Base-by-base conservation (phyloP, 2,797 vertebrate species). In the Arnoldichthys spilopterus region DNA sequence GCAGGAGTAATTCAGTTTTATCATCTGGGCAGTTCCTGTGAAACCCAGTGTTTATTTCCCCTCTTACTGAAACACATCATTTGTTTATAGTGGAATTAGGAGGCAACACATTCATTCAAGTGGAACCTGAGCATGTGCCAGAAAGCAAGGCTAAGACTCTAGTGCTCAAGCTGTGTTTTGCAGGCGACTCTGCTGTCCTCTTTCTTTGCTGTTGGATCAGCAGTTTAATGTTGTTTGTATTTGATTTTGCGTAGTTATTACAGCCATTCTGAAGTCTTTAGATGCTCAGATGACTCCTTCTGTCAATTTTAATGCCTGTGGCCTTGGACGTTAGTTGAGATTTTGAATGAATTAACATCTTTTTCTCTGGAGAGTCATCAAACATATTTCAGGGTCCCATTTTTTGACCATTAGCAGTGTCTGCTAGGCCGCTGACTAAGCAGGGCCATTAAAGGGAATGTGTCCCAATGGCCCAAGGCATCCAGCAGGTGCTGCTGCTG, bases 291-390 rank as follows among this genome's bases (percentile, higher is more conserved):
- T 71, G n/a, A 22, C 30, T 71, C 49, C 18, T 0, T 56, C 22
- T 37, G 68, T 56, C 49, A 2, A 3, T n/a, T 28, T 49, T 69
- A 53, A 34, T n/a, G 43, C 1, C 45, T 69, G 45, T 51, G 16
- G 26, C 47, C 47, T 6, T 12, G 26, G 45, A 49, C 43, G 9
- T 30, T 26, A 49, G 43, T 47, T 11, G 0, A 22, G 68, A 12
- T 20, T 54, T 34, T 69, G 24, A 70, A 37, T 34, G 34, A 12
- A 32, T 53, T 70, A 53, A 7, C 3, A 1, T 53, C 28, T n/a
- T 69, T n/a, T 28, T 47, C 26, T 28, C 30, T 30, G 8, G 47
- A 32, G 45, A 69, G 26, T 18, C 49, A 53, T 70, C 68, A 70
- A 16, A 16, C 47, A 28, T 16, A 54, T 70, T 30, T 32, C 47